These are phyloP conservation scores for Lethenteron reissneri DNA, from an alignment of 2,113 vertebrate genomes.

Conservation along the genomic window DNA sequence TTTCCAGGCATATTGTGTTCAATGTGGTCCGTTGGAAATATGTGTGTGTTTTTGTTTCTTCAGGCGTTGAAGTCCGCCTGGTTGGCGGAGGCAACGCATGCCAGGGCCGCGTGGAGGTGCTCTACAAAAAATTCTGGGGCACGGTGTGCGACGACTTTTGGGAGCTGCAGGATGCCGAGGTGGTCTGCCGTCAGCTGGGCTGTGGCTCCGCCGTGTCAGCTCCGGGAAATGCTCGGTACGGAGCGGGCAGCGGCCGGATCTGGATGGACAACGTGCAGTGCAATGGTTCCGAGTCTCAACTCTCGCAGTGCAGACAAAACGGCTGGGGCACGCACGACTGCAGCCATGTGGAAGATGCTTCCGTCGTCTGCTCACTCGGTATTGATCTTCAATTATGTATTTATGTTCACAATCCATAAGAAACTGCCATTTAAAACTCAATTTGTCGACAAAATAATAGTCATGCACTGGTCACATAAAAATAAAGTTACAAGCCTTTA, in stretches of 20 bases:
- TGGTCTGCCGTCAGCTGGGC: slow-evolving; percentile 19
- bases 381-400: too few relatives aligned
- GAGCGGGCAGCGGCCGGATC: slow-evolving; percentile 14
- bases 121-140: slow-evolving; percentile 11
- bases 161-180: slow-evolving; percentile 13
- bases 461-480: too few relatives aligned
- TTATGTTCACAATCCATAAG: too few relatives aligned
- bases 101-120: slow-evolving; percentile 11
- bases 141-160: slow-evolving; percentile 19
- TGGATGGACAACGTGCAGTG: slow-evolving; percentile 12
- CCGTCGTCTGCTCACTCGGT: slow-evolving; percentile 13
- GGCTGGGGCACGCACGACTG: slow-evolving; percentile 18
- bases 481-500: too few relatives aligned
- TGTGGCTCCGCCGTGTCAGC: slow-evolving; percentile 15
- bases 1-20: too few relatives aligned
- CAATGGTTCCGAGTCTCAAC: neutral
- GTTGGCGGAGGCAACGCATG: neutral
- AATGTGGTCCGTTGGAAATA: too few relatives aligned
- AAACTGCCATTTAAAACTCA: too few relatives aligned
- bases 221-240: slow-evolving; percentile 11
- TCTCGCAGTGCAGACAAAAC: slow-evolving; percentile 8
- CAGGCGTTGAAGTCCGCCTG: slow-evolving; percentile 12
- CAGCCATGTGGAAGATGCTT: slow-evolving; percentile 11
- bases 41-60: neutral
- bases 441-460: too few relatives aligned